A percentile compares a stretch with the other conserved stretches of the same genome.
Conservation (phyloP, 1,140 invertebrate genomes). For the Babylonia areolata region DNA sequence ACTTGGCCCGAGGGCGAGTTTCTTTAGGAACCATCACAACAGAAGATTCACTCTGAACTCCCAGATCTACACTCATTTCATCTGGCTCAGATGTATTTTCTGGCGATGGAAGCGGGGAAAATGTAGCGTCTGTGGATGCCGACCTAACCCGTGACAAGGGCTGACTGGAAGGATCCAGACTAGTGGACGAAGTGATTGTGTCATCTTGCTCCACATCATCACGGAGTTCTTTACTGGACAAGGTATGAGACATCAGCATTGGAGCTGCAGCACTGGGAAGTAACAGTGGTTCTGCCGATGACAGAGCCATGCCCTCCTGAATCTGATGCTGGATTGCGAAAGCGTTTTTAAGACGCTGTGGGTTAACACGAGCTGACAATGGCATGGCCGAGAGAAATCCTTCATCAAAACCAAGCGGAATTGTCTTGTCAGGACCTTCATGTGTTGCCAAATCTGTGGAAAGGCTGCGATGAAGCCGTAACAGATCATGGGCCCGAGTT, state of each 20-base stretch:
- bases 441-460: neutral
- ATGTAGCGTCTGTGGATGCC: neutral
- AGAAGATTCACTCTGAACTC: neutral
- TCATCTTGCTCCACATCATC: conserved; percentile 33
- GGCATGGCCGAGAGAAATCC: conserved; percentile 24
- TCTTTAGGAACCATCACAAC: conserved; percentile 9
- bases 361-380: neutral
- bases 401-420: conserved; percentile 25
- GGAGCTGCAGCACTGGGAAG: neutral
- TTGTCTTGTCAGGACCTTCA: neutral
- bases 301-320: conserved; percentile 11
- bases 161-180: conserved; percentile 4
- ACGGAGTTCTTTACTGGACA: neutral
- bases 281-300: neutral
- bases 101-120: conserved; percentile 23
- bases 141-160: neutral
- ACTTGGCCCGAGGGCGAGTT: neutral
- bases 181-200: conserved; percentile 33
- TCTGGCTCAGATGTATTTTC: conserved; percentile 25
- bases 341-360: neutral
- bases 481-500: conserved; percentile 15
- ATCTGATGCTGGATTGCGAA: conserved; percentile 34
- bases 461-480: conserved; percentile 21
- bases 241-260: neutral
- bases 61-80: neutral